A percentile compares a stretch with the other conserved stretches of the same genome.
phyloP scores from a whole-genome alignment of 2,113 vertebrate species.

The Coptodon rendalli region DNA sequence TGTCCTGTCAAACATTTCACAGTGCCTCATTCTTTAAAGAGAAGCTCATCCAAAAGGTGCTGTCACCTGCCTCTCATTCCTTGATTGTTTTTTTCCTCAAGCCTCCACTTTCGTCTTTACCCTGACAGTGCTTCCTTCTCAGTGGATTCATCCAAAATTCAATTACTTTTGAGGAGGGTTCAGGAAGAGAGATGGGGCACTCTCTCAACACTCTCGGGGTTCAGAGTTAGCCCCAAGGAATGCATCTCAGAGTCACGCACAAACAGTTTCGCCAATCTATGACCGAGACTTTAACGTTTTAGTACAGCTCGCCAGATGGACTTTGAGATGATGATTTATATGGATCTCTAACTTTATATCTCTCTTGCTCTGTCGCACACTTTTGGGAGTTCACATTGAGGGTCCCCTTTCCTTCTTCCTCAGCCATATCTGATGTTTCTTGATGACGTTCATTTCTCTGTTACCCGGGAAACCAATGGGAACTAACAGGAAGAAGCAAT shows the following conservation, averaged over 20 bases:
- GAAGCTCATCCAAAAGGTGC: slow-evolving; percentile 30
- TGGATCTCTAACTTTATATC: neutral
- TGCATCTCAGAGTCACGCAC: neutral
- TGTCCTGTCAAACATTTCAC: slow-evolving; percentile 27
- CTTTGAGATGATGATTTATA: slow-evolving; percentile 30
- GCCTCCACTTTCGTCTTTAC: slow-evolving; percentile 1
- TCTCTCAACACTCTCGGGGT: slow-evolving; percentile 19
- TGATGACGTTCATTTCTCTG: neutral
- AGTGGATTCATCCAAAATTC: slow-evolving; percentile 60
- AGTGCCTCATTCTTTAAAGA: slow-evolving; percentile 23
- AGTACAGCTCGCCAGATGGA: slow-evolving; percentile 11
- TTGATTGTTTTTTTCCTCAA: slow-evolving; percentile 47
- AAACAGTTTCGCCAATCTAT: slow-evolving; percentile 23
- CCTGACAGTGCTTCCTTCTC: slow-evolving; percentile 27
- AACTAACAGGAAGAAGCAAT: neutral
- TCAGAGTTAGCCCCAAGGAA: slow-evolving; percentile 20
- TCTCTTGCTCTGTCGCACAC: neutral
- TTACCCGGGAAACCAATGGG: neutral
- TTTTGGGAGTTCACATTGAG: neutral
- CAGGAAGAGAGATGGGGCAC: slow-evolving; percentile 39
- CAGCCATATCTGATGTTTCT: neutral
- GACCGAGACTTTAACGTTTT: neutral
- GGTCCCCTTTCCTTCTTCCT: neutral
- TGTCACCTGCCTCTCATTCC: slow-evolving; percentile 50
- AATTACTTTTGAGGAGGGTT: slow-evolving; percentile 56